Evolutionary conservation across 2,888 invertebrate genomes (phyloP), one percentile per base, ranked within the genome.

Genomic region (Adineta ricciae): DNA sequence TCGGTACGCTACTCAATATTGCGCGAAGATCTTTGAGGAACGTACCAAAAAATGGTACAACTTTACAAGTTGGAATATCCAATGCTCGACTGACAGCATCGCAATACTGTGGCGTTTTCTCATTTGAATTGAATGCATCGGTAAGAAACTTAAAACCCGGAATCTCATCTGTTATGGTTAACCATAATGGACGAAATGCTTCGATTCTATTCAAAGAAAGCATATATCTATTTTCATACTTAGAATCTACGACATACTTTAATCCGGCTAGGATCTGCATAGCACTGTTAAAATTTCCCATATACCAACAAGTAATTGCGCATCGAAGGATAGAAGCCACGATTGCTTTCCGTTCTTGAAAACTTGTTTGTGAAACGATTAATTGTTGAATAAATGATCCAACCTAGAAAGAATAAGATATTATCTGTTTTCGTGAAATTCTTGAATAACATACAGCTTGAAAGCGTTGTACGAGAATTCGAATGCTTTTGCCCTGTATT

Each of bases 211-310:
- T 21, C 2, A 64, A 64, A n/a, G 5, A 46, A 46, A 11, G 11
- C 5, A 46, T 46, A 46, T 11, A 46, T 8, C 5, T 46, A 8
- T 11, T 8, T 46, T 46, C 46, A 46, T 32, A 27, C 64, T 41
- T 38, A 41, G 52, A 73, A 38, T 27, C 14, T 16, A 36, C 27
- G 83, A 56, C 38, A 16, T 92, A 96, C 95, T 95, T 96, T 89
- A 97, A 93, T 84, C 96, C 96, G 87, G 95, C 96, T 50, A 97
- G 93, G 88, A 97, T 95, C 92, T 97, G 96, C 93, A 96, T 95
- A 87, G 96, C 95, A 83, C 95, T 95, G 92, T 96, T 96, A 92
- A 97, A 96, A 92, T 96, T 96, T 84, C 96, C 96, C 88, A 95
- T 94, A 90, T 96, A 95, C 95, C 96, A 96, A 91, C 95, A 96